Percentiles rank a stretch among this genome's conserved stretches.
Conservation (phyloP, 92 coral and sea anemone species). For the Bergia sp. region DNA sequence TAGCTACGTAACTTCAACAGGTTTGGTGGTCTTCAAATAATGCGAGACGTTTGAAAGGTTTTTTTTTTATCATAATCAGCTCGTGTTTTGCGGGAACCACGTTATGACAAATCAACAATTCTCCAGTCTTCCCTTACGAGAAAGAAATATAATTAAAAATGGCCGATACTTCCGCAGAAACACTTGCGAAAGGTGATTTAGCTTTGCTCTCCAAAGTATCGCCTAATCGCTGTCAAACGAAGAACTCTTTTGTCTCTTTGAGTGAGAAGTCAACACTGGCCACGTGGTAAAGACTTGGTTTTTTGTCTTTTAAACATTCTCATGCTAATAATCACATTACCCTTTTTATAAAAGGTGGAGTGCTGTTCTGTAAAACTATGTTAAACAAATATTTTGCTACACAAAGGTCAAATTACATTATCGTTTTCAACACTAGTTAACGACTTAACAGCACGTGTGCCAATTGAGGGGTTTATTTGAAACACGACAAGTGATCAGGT, state of each 20-base stretch:
- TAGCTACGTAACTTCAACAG: not conserved
- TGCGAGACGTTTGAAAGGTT: not conserved
- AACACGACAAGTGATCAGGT: not conserved
- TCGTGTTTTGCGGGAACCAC: not conserved
- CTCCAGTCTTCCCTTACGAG: not conserved
- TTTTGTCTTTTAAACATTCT: slow-evolving; percentile 33
- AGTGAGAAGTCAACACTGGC: slow-evolving; percentile 33
- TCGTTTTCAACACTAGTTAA: slow-evolving; percentile 26
- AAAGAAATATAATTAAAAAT: not conserved
- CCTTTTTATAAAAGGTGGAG: slow-evolving; percentile 21
- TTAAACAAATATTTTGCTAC: slow-evolving; percentile 39
- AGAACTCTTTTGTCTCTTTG: slow-evolving; percentile 18
- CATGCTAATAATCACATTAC: slow-evolving; percentile 23
- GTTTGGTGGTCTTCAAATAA: not conserved
- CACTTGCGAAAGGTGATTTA: not conserved
- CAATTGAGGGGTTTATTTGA: not conserved
- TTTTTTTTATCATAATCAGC: not conserved
- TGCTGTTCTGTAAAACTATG: slow-evolving; percentile 39
- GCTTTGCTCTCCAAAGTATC: slow-evolving; percentile 19
- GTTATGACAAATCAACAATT: not conserved
- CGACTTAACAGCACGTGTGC: slow-evolving; percentile 28
- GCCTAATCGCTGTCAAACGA: slow-evolving; percentile 35
- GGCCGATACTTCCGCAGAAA: not conserved
- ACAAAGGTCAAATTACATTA: slow-evolving; percentile 43
- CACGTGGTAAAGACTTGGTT: slow-evolving; percentile 26